A percentile compares a stretch with the other conserved stretches of the same genome.
These are phyloP conservation scores for Eueremaeus valkanovi DNA, from an alignment of 2,888 invertebrate genomes.

Conservation along the genomic window DNA sequence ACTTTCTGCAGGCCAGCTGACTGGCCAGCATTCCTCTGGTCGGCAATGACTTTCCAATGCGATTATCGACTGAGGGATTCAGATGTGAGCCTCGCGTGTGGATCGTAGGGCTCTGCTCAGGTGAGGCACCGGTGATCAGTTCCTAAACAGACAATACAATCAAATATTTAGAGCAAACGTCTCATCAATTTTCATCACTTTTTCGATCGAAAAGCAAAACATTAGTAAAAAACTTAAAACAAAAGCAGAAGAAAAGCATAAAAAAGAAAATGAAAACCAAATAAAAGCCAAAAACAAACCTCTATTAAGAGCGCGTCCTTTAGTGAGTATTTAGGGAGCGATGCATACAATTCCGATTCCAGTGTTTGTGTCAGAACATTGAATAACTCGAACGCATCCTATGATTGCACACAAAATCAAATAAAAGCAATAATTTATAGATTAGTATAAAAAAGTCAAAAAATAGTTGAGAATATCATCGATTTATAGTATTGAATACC, in stretches of 20 bases:
- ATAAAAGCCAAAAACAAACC: conserved; percentile 23
- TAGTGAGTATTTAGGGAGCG: conserved; percentile 34
- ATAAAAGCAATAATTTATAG: conserved; percentile 19
- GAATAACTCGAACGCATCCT: conserved; percentile 90
- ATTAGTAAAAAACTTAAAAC: conserved; percentile 1
- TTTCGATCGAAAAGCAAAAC: neutral
- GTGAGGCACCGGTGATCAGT: neutral
- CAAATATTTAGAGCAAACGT: conserved; percentile 9
- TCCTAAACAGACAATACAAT: conserved; percentile 32
- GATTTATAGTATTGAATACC: no score
- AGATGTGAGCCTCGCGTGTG: conserved; percentile 24
- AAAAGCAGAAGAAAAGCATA: neutral
- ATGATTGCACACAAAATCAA: neutral
- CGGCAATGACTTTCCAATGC: conserved; percentile 57
- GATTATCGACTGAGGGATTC: conserved; percentile 11
- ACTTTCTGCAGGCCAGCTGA: conserved; percentile 69
- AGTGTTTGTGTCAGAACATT: conserved; percentile 83
- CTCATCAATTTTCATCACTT: conserved; percentile 24
- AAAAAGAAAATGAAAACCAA: neutral
- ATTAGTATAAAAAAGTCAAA: no score
- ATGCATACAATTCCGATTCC: conserved; percentile 66
- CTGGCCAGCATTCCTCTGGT: conserved; percentile 72
- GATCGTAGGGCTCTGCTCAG: conserved; percentile 18
- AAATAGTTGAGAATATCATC: no score
- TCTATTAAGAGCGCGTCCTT: conserved; percentile 36